A percentile compares a stretch with the other conserved stretches of the same genome.
Evolutionary conservation across 2,888 invertebrate genomes (phyloP).

Genomic region (Agonopterix arenella): DNA sequence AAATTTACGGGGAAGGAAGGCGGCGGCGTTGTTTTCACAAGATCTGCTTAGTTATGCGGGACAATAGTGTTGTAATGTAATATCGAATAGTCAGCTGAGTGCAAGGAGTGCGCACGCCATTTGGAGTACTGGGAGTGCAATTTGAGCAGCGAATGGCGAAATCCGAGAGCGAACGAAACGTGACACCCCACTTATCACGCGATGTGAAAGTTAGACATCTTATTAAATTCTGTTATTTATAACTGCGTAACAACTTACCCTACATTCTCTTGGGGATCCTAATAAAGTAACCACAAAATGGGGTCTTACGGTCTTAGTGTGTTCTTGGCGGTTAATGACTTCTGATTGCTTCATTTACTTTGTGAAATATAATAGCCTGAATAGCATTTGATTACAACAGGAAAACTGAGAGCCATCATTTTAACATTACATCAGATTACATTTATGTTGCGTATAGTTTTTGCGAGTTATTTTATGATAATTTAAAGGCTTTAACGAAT

Average conservation of each 20-base stretch:
- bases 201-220: constrained; percentile 63
- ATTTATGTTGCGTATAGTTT: constrained; percentile 1
- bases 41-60: background rate
- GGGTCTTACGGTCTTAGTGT: constrained; percentile 2
- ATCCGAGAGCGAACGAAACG: constrained; percentile 64
- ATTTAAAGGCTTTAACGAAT: too few species aligned
- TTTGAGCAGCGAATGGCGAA: constrained; percentile 62
- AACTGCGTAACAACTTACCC: constrained; percentile 32
- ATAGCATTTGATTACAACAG: constrained; percentile 9
- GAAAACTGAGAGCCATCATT: constrained; percentile 4
- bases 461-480: background rate
- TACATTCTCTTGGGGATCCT: constrained; percentile 17
- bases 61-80: constrained; percentile 26
- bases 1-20: constrained; percentile 1
- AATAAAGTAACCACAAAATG: constrained; percentile 13
- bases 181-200: constrained; percentile 67
- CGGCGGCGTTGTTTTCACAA: too few species aligned
- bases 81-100: constrained; percentile 33
- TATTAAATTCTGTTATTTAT: constrained; percentile 63
- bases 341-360: constrained; percentile 12
- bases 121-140: constrained; percentile 38
- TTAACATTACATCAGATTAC: constrained; percentile 2
- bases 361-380: constrained; percentile 9
- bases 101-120: constrained; percentile 35
- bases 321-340: constrained; percentile 10